Evolutionary conservation across 2,797 vertebrate species (phyloP), one percentile per base, ranked within the genome.

Genomic region (Acanthurus tractus): DNA sequence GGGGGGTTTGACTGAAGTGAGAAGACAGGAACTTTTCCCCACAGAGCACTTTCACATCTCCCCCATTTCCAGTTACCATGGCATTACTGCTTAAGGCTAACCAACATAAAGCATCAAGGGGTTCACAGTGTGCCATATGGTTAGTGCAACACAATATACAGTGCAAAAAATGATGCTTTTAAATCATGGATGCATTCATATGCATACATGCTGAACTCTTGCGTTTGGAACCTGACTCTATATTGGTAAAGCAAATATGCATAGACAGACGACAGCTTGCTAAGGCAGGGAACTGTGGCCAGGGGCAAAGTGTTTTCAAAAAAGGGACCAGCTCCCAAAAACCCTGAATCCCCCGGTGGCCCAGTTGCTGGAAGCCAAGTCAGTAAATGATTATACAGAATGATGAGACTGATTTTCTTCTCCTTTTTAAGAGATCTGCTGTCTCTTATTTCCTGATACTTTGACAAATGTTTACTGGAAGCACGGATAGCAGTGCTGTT

Each of bases 11-110:
- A 82, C 66, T 72, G 70, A 78, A 44, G 62, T 61, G 68, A 36
- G 74, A 57, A 86, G 74, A 66, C 72, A 70, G 81, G 46, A 42
- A 62, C 61, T 36, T 54, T 38, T 85, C 92, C 90, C 91, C 46
- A 64, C 9, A 29, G 83, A 76, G 52, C 9, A 14, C 44, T 58
- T 63, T 61, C 70, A 55, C 84, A 83, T 81, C 74, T 87, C 83
- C 79, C 86, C 65, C 44, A 89, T 83, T 91, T 93, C 88, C 92
- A 89, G 93, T 95, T 95, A 88, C 94, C 87, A 94, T 95, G 92
- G 87, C 76, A 85, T 90, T 87, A 77, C 56, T 73, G 82, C 91
- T 88, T 59, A 52, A 80, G 90, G 87, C 86, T 17, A 84, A 84
- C 81, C 84, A 86, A 92, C 92, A 91, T 57, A 67, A 63, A 76